Percentiles rank a stretch among this genome's conserved stretches.
Conservation (phyloP, 2,888 invertebrate species). For the Dicyrtomina minuta region DNA sequence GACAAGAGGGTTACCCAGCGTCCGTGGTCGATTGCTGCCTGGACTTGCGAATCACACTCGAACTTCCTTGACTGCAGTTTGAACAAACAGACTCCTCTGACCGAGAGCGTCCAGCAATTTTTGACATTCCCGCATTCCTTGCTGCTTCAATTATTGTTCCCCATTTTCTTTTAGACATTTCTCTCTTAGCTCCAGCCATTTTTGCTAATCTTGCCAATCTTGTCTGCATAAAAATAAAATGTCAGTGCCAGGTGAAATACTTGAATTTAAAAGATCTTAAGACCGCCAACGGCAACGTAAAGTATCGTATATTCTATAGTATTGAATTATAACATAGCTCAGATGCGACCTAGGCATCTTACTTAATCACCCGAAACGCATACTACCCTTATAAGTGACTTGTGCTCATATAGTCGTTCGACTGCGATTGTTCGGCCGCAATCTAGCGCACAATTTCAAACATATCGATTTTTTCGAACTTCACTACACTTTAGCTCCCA, state of each 20-base stretch:
- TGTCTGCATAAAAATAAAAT: slow-evolving; percentile 41
- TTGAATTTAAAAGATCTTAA: too few species aligned
- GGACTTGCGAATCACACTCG: slow-evolving; percentile 42
- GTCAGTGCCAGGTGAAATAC: too few species aligned
- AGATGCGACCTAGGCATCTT: too few species aligned
- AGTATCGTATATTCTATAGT: neutral
- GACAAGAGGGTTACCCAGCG: slow-evolving; percentile 39
- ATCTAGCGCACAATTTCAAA: too few species aligned
- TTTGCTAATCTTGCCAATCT: slow-evolving; percentile 55
- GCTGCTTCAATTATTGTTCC: slow-evolving; percentile 81
- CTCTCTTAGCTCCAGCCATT: slow-evolving; percentile 55
- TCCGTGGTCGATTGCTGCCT: slow-evolving; percentile 46
- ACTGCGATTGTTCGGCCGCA: too few species aligned
- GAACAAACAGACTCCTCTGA: slow-evolving; percentile 81
- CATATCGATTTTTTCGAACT: too few species aligned
- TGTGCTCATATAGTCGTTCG: too few species aligned
- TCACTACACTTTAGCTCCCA: too few species aligned
- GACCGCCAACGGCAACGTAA: too few species aligned
- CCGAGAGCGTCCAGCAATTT: slow-evolving; percentile 72
- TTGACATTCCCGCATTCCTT: slow-evolving; percentile 72
- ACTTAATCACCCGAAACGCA: too few species aligned
- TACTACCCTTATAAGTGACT: too few species aligned
- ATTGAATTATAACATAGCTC: too few species aligned
- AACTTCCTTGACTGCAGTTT: slow-evolving; percentile 55
- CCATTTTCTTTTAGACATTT: slow-evolving; percentile 57